Percentiles rank a stretch among this genome's conserved stretches.
These are phyloP conservation scores for Molossus alvarezi DNA, from an alignment of 2,797 vertebrate genomes.

Conservation along the genomic window DNA sequence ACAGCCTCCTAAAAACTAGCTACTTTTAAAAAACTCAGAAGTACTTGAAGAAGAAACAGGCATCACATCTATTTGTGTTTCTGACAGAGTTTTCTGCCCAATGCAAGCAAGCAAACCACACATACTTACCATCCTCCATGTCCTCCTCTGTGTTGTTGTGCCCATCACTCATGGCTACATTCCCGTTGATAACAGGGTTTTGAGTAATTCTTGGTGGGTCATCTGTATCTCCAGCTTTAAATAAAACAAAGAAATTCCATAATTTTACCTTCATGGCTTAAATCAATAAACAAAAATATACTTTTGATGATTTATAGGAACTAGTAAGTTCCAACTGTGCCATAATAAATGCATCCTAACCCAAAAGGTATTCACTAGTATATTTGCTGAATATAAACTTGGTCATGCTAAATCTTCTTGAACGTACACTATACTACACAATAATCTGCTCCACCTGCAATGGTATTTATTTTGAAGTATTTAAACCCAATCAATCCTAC, in stretches of 20 bases:
- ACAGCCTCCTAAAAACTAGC: constrained; percentile 60
- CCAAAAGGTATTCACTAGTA: background rate
- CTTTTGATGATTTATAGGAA: background rate
- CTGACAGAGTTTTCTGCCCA: background rate
- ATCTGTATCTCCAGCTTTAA: constrained; percentile 97
- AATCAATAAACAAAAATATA: background rate
- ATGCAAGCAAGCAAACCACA: background rate
- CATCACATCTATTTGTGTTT: background rate
- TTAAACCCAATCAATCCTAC: constrained; percentile 60
- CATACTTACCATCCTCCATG: constrained; percentile 98
- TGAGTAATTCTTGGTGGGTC: constrained; percentile 99
- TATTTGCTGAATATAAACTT: background rate
- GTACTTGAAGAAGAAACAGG: background rate
- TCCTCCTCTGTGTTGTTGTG: constrained; percentile 99
- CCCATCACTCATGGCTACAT: constrained; percentile 97
- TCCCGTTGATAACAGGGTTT: constrained; percentile 99
- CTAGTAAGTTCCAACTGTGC: background rate
- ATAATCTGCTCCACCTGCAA: background rate
- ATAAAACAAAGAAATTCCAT: background rate
- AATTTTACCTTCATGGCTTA: constrained; percentile 10
- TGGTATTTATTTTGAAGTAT: constrained; percentile 26
- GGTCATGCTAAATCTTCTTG: background rate
- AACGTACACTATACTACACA: background rate
- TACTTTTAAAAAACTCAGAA: constrained; percentile 50
- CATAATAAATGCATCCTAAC: background rate